A percentile compares a stretch with the other conserved stretches of the same genome.
These are phyloP conservation scores for Dasypogon diadema DNA, from an alignment of 2,888 invertebrate species.

Conservation along the genomic window DNA sequence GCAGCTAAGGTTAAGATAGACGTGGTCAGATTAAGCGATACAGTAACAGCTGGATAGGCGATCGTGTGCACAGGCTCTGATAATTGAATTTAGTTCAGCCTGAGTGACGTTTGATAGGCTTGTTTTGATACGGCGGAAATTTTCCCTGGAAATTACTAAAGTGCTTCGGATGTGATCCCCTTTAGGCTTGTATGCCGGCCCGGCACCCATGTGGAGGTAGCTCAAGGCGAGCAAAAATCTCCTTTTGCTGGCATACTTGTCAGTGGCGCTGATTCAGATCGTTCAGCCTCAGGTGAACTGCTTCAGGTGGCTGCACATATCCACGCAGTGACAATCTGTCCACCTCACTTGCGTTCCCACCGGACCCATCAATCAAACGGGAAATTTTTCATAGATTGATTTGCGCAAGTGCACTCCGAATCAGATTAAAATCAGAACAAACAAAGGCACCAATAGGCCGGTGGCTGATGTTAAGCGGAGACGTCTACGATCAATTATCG, in stretches of 20 bases:
- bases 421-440: constrained; percentile 43
- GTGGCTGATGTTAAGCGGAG: neutral
- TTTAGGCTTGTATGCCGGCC: neutral
- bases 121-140: neutral
- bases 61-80: constrained; percentile 14
- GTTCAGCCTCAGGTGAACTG: neutral
- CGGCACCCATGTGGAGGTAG: neutral
- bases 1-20: constrained; percentile 41
- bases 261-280: neutral
- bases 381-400: constrained; percentile 45
- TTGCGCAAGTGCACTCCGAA: constrained; percentile 47
- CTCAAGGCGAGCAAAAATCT: neutral
- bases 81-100: constrained; percentile 40
- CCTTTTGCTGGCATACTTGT: neutral
- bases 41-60: constrained; percentile 35
- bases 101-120: constrained; percentile 42
- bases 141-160: neutral
- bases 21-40: constrained; percentile 48
- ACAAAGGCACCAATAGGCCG: constrained; percentile 15
- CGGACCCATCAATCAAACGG: constrained; percentile 48
- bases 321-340: constrained; percentile 37
- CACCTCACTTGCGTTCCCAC: constrained; percentile 25
- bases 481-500: constrained; percentile 42
- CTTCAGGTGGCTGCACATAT: constrained; percentile 32
- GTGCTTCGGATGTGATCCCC: neutral